Conservation (phyloP, 2,113 vertebrate genomes). For the Archilochus colubris region DNA sequence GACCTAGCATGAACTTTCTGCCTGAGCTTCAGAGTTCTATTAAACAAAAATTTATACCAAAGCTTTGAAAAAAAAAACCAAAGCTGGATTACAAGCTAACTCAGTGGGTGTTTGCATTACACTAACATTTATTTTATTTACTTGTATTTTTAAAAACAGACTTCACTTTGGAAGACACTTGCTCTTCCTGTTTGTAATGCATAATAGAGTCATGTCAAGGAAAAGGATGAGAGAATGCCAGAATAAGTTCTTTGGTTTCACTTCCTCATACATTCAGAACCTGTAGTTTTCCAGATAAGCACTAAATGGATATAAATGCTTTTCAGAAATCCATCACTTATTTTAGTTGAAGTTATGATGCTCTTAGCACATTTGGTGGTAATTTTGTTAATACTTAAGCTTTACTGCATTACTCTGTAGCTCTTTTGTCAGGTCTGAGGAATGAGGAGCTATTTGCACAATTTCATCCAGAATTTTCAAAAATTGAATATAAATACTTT, state of each 20-base stretch:
- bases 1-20: not conserved
- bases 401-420: not conserved
- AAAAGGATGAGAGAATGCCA: not conserved
- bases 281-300: not conserved
- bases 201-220: not conserved
- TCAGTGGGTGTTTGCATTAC: not conserved
- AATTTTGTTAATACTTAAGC: slow-evolving; percentile 35
- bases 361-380: slow-evolving; percentile 35
- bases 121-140: not conserved
- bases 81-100: not conserved
- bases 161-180: not conserved
- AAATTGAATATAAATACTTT: not conserved
- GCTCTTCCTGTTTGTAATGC: not conserved
- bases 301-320: not conserved
- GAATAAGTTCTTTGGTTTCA: not conserved
- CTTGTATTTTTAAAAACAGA: not conserved
- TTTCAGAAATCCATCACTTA: slow-evolving; percentile 22
- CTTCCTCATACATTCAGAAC: not conserved
- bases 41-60: not conserved
- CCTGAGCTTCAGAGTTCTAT: not conserved
- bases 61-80: not conserved
- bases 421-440: not conserved
- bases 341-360: slow-evolving; percentile 7
- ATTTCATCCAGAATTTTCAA: slow-evolving; percentile 11
- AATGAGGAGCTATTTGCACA: slow-evolving; percentile 1